These are phyloP conservation scores for Andrena flavipes DNA, from an alignment of 2,888 invertebrate genomes.

Conservation along the genomic window DNA sequence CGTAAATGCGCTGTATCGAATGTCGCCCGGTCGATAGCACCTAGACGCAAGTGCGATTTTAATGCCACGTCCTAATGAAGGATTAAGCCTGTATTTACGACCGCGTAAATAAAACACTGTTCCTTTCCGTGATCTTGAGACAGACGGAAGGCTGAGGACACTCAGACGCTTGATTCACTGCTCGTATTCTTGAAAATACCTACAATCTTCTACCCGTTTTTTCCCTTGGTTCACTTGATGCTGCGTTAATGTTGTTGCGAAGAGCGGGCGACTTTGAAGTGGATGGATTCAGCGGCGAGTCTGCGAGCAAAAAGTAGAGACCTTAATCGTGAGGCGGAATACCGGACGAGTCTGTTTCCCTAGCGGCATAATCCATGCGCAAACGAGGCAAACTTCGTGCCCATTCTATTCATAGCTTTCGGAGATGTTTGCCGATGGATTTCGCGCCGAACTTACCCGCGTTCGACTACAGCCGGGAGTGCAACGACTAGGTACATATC, in stretches of 20 bases:
- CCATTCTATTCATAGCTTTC: constrained; percentile 34
- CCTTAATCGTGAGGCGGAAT: background rate
- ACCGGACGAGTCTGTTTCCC: background rate
- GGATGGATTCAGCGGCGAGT: background rate
- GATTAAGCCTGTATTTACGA: constrained; percentile 22
- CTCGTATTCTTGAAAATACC: background rate
- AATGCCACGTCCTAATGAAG: constrained; percentile 11
- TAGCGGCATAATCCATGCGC: background rate
- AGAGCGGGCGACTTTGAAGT: background rate
- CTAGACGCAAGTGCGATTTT: constrained; percentile 15
- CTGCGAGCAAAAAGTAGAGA: background rate
- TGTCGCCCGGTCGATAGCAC: constrained; percentile 9
- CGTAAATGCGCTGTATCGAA: background rate
- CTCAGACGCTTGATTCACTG: background rate
- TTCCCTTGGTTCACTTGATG: background rate
- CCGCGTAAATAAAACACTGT: constrained; percentile 19
- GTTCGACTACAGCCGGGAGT: background rate
- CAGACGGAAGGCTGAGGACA: constrained; percentile 17
- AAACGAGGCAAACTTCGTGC: constrained; percentile 5
- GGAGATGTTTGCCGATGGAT: background rate
- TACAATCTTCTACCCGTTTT: background rate
- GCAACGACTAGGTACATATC: constrained; percentile 5
- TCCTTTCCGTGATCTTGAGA: constrained; percentile 27
- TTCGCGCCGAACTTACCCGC: background rate
- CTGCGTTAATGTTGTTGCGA: constrained; percentile 16